Evolutionary conservation across 2,797 vertebrate species (phyloP), one percentile per base, ranked within the genome.

Genomic region (Microctenopoma stevenorrisi): DNA sequence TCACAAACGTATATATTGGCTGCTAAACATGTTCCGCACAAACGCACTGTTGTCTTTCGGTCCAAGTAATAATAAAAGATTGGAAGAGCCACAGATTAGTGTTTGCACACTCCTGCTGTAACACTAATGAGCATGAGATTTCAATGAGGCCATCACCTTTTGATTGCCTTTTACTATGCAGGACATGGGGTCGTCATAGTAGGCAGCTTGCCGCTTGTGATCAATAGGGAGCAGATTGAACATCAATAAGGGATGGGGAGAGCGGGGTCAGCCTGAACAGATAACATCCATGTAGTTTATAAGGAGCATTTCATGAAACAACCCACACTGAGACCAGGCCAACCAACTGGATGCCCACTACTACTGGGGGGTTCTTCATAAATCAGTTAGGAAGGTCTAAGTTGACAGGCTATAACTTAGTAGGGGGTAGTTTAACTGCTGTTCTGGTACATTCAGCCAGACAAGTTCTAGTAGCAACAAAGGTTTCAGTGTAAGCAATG

Each of bases 201-300:
- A 65, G 81, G 84, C 78, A 68, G 68, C 76, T 82, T 59, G 51
- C 47, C 59, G 59, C 38, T 16, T 38, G 26, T 33, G 53, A 82
- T 87, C 85, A 72, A 87, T 87, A 76, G 22, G 51, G 74, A 76
- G 72, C 56, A 61, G 64, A 83, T 71, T 71, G 60, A 71, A 63
- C 44, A 53, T 82, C 69, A 1, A 83, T 81, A 46, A 57, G 0
- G 22, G 53, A 51, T 12, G 2, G 46, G 59, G 67, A 44, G 64
- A 10, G 15, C 50, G 25, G 3, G 54, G 50, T 66, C 51, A 14
- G 13, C 52, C 14, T 33, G 26, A 30, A 16, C 11, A 9, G 22
- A 60, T 18, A 15, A 15, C 4, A 5, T 53, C 52, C 18, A 18
- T 28, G 14, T n/a, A 48, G 49, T 26, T 43, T n/a, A 12, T 25